These are phyloP conservation scores for Thinocorus orbignyianus DNA, from an alignment of 2,113 vertebrate genomes.

Conservation along the genomic window DNA sequence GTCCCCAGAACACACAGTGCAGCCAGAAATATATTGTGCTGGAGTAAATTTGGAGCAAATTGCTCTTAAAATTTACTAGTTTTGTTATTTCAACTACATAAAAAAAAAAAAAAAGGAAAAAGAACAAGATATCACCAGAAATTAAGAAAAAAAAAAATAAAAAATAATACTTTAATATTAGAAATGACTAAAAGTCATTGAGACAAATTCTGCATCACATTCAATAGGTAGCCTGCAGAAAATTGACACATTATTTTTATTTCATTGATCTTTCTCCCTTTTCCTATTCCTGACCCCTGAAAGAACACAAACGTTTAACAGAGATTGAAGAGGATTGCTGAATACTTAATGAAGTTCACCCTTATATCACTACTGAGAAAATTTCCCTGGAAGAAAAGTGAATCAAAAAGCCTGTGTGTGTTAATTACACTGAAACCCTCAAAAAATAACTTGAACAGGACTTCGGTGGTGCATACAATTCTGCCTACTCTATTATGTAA, in stretches of 20 bases:
- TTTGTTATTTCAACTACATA: background rate
- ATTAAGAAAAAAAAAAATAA: background rate
- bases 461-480: background rate
- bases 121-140: background rate
- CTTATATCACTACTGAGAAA: background rate
- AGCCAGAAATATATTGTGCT: background rate
- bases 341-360: background rate
- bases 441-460: background rate
- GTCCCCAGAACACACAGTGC: background rate
- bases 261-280: background rate
- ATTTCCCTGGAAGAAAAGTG: background rate
- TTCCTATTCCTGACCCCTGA: background rate
- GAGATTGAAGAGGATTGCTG: background rate
- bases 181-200: background rate
- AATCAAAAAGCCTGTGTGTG: background rate
- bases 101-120: background rate
- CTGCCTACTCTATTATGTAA: background rate
- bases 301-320: background rate
- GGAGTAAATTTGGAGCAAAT: background rate
- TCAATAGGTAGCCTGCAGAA: background rate
- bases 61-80: background rate
- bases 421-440: background rate
- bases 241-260: background rate
- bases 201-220: background rate
- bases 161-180: background rate